Conservation (phyloP, 1,140 invertebrate species). For the Ostrea denselamellosa region DNA sequence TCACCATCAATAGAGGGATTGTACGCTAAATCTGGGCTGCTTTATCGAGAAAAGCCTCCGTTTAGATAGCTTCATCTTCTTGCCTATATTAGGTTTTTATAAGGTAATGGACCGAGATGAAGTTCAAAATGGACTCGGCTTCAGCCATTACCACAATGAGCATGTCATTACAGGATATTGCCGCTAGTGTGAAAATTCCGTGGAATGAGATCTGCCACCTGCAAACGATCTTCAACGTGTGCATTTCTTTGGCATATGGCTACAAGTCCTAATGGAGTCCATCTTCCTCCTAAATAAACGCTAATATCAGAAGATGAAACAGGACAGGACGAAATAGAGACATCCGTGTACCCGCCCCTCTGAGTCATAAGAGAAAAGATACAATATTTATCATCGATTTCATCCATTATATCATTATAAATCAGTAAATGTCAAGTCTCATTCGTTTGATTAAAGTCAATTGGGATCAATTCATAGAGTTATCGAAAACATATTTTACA, state of each 20-base stretch:
- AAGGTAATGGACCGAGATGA: slow-evolving; percentile 21
- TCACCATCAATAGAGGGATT: not conserved
- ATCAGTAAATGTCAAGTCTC: slow-evolving; percentile 1
- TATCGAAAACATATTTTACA: slow-evolving; percentile 38
- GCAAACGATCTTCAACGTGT: not conserved
- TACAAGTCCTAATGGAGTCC: not conserved
- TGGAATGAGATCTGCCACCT: not conserved
- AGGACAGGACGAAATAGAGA: not conserved
- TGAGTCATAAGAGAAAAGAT: slow-evolving; percentile 27
- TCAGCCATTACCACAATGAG: not conserved
- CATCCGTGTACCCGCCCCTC: not conserved
- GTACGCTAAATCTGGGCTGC: not conserved
- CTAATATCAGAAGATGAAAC: slow-evolving; percentile 9
- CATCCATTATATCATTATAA: slow-evolving; percentile 33
- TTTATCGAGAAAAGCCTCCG: not conserved
- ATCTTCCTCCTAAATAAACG: not conserved
- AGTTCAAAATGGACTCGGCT: not conserved
- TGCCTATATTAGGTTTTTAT: not conserved
- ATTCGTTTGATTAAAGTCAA: slow-evolving; percentile 15
- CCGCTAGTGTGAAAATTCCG: not conserved
- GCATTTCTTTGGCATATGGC: not conserved
- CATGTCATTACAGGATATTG: not conserved
- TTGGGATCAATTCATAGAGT: slow-evolving; percentile 26
- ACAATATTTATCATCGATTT: slow-evolving; percentile 38
- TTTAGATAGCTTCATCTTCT: not conserved